Conservation (phyloP, 1,140 invertebrate species). For the Drosophila pseudoananassae region DNA sequence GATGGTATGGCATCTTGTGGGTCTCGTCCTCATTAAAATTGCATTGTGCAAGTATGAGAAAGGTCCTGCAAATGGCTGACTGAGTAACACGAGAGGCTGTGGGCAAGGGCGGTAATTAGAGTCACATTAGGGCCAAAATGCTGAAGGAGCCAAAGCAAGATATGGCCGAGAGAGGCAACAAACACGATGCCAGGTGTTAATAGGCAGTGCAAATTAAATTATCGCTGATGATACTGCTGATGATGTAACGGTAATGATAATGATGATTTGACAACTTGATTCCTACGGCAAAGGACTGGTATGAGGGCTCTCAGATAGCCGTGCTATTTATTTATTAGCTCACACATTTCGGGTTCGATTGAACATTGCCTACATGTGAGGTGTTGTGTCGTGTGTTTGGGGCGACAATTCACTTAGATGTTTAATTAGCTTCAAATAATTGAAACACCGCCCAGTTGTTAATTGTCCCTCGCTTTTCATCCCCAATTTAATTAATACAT, state of each 20-base stretch:
- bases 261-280: conserved; percentile 1
- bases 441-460: conserved; percentile 51
- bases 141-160: conserved; percentile 24
- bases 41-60: conserved; percentile 42
- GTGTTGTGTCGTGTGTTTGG: conserved; percentile 15
- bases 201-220: conserved; percentile 72
- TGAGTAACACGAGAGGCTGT: not conserved
- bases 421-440: conserved; percentile 81
- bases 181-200: conserved; percentile 70
- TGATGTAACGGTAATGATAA: conserved; percentile 30
- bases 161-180: conserved; percentile 27
- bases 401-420: conserved; percentile 77
- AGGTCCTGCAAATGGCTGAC: conserved; percentile 5
- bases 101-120: conserved; percentile 39
- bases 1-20: conserved; percentile 27
- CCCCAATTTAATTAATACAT: conserved; percentile 26
- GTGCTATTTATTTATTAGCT: conserved; percentile 74
- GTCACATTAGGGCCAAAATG: conserved; percentile 27
- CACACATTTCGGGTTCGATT: conserved; percentile 47
- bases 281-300: conserved; percentile 20
- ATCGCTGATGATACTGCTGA: conserved; percentile 43
- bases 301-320: conserved; percentile 39
- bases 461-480: conserved; percentile 19
- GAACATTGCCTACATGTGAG: conserved; percentile 47
- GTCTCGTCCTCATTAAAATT: conserved; percentile 65